Base-by-base conservation (phyloP, 92 coral and sea anemone genomes). In the Palythoa caribaeorum region DNA sequence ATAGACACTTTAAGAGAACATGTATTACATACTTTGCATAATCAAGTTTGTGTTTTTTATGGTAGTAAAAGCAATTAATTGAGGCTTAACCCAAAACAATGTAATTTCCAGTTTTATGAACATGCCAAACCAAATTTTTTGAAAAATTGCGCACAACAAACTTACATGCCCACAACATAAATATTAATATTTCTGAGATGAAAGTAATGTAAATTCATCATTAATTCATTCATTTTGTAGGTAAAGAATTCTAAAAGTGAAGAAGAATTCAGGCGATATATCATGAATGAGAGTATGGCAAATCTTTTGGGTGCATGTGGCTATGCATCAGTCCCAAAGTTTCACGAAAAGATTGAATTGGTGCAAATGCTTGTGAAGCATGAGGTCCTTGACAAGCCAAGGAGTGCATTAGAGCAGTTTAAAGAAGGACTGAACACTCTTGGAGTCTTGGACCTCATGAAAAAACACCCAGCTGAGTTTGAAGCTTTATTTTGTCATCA, bases 361-460 rank as follows among this genome's bases (percentile, higher is more conserved):
- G 55, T 85, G 37, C 89, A 84, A 15, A 84, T 72, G 75, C 77
- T 50, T 79, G 66, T 59, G 20, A 59, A 59, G 66, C 66, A 59
- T 6, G 66, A 59, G 20, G 59, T 89, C 15, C 68, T 76, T 28
- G 92, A 89, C 59, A 17, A 65, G 11, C 76, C 81, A 54, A 76
- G 92, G 79, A 84, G 71, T 75, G 92, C 55, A 52, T 39, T 85
- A 28, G 92, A 89, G 20, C 79, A 85, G 11, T 76, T 90, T 63
- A 85, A 88, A 39, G 94, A 76, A 50, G 93, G 93, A 51, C 69
- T 91, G 78, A 40, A 52, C 16, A 87, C 85, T 20, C 60, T 91
- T 66, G 91, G 69, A 21, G 62, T 87, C 51, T 72, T 87, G 53
- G 55, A 59, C 39, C 37, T 91, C 19, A 76, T 88, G 10, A 55